Conservation (phyloP, 2,113 vertebrate species). For the Larimichthys crocea region DNA sequence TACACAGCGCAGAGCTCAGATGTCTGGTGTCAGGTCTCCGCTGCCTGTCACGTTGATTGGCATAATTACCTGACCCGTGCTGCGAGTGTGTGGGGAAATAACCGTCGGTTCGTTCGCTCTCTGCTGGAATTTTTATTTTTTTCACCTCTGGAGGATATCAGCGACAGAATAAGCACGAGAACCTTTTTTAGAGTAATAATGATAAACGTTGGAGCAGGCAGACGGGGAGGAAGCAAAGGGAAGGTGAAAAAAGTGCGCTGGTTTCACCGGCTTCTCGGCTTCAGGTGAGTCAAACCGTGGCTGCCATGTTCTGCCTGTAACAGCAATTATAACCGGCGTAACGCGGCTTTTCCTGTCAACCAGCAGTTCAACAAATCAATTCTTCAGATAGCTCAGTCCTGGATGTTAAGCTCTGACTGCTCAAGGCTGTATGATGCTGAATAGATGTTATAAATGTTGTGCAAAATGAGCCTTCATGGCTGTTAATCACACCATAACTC, state of each 20-base stretch:
- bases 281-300: conserved; percentile 66
- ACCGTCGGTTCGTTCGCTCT: not conserved
- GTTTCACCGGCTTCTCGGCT: conserved; percentile 72
- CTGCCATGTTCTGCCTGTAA: not conserved
- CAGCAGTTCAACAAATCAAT: not conserved
- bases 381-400: not conserved
- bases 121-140: not conserved
- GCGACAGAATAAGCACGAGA: conserved; percentile 2
- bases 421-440: not conserved
- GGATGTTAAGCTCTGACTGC: conserved; percentile 1
- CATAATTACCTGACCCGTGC: conserved; percentile 64
- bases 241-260: conserved; percentile 60
- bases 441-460: not conserved
- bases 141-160: not conserved
- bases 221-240: conserved; percentile 40
- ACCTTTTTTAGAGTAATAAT: conserved; percentile 29
- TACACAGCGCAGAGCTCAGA: conserved; percentile 56
- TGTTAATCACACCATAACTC: not conserved
- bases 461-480: not conserved
- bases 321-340: not conserved
- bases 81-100: conserved; percentile 36
- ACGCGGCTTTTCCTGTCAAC: not conserved
- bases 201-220: conserved; percentile 48
- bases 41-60: conserved; percentile 55
- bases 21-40: conserved; percentile 76